A percentile compares a stretch with the other conserved stretches of the same genome.
Evolutionary conservation across 2,113 vertebrate genomes (phyloP).

Genomic region (Nesoenas mayeri): DNA sequence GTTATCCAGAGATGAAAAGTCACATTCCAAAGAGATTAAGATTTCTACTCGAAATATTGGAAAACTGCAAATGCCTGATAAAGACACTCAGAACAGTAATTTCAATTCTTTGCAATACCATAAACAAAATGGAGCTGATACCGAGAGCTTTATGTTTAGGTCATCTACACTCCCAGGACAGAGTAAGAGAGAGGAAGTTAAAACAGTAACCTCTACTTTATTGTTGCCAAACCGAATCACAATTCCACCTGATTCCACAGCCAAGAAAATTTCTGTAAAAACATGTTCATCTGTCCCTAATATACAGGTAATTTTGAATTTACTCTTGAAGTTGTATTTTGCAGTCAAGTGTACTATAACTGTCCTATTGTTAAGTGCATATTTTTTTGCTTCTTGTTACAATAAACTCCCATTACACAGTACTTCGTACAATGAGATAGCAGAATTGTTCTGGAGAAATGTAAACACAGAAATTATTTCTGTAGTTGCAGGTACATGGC

Average conservation of each 20-base stretch:
- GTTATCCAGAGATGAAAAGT: slow-evolving; percentile 3
- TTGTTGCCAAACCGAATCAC: slow-evolving; percentile 52
- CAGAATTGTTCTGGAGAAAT: not conserved
- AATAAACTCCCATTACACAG: not conserved
- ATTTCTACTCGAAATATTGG: slow-evolving; percentile 20
- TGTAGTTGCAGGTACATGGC: not conserved
- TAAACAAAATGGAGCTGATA: slow-evolving; percentile 18
- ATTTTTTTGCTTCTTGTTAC: not conserved
- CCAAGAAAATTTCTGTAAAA: slow-evolving; percentile 70
- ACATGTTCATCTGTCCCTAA: slow-evolving; percentile 44
- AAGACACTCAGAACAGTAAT: slow-evolving; percentile 34
- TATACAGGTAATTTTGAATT: slow-evolving; percentile 70
- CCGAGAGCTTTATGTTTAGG: not conserved
- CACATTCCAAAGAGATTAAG: slow-evolving; percentile 56
- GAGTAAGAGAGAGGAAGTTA: slow-evolving; percentile 66
- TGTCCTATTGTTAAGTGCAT: not conserved
- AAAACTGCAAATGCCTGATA: slow-evolving; percentile 30
- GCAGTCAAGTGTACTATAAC: not conserved
- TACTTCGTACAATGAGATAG: not conserved
- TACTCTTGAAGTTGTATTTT: not conserved
- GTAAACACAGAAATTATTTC: not conserved
- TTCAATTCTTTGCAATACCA: slow-evolving; percentile 31
- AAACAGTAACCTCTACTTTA: slow-evolving; percentile 70
- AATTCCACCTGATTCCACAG: slow-evolving; percentile 39
- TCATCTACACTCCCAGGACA: slow-evolving; percentile 67